A percentile compares a stretch with the other conserved stretches of the same genome.
These are phyloP conservation scores for Pseudoatta argentina DNA, from an alignment of 1,140 invertebrate genomes.

Conservation along the genomic window DNA sequence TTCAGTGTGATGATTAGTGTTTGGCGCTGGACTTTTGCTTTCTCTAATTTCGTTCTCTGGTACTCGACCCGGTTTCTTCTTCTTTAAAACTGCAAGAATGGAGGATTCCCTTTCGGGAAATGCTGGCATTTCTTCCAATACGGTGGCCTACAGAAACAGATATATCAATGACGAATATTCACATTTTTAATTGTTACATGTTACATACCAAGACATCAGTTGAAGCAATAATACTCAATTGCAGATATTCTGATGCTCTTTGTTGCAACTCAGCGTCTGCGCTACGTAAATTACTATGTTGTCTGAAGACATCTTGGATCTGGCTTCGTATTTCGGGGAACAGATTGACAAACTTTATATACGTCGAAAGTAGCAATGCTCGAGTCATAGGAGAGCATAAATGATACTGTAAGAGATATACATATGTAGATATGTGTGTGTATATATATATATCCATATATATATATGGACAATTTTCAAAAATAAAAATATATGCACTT, in stretches of 20 bases:
- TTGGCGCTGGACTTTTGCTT: slow-evolving; percentile 92
- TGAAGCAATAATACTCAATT: slow-evolving; percentile 98
- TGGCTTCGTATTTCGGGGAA: slow-evolving; percentile 99
- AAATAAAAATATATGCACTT: slow-evolving; percentile 58
- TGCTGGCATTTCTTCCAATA: slow-evolving; percentile 99
- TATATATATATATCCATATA: too few relatives aligned
- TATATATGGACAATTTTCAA: not conserved
- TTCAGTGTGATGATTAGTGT: slow-evolving; percentile 88
- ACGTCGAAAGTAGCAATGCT: slow-evolving; percentile 98
- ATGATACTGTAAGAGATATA: slow-evolving; percentile 91
- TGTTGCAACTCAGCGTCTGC: slow-evolving; percentile 99
- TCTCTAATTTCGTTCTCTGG: slow-evolving; percentile 94
- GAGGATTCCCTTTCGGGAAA: slow-evolving; percentile 99
- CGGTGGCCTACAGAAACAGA: slow-evolving; percentile 91
- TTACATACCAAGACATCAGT: slow-evolving; percentile 95
- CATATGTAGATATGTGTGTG: not conserved
- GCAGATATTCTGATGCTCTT: slow-evolving; percentile 98
- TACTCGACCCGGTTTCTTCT: slow-evolving; percentile 97
- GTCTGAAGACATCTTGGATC: slow-evolving; percentile 98
- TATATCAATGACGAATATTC: not conserved
- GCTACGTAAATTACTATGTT: slow-evolving; percentile 98
- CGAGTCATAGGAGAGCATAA: slow-evolving; percentile 98
- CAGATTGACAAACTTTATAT: slow-evolving; percentile 99
- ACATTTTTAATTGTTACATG: not conserved
- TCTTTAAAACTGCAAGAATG: slow-evolving; percentile 98